phyloP scores from a whole-genome alignment of 2,113 vertebrate species.

The Hoplias malabaricus region DNA sequence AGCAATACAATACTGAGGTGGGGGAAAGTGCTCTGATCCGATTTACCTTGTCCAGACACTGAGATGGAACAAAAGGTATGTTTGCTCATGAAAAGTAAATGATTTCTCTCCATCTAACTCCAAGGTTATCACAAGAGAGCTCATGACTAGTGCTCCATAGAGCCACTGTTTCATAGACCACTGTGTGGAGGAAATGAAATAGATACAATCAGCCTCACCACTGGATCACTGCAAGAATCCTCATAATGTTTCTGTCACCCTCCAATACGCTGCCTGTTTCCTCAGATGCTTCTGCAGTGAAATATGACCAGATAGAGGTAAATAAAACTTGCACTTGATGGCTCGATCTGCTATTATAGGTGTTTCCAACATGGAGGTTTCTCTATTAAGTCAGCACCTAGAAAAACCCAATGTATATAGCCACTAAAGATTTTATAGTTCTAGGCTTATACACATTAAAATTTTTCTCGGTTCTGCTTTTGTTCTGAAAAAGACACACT shows the following conservation, averaged over 20 bases:
- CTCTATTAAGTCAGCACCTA: neutral
- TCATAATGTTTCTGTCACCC: constrained; percentile 44
- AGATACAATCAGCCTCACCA: constrained; percentile 46
- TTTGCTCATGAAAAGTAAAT: constrained; percentile 56
- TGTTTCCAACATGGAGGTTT: constrained; percentile 1
- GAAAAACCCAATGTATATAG: neutral
- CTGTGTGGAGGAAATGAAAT: constrained; percentile 55
- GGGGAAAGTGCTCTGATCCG: constrained; percentile 21
- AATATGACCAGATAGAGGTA: constrained; percentile 38
- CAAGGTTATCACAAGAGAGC: constrained; percentile 60
- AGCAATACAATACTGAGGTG: neutral
- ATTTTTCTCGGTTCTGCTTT: too few relatives aligned
- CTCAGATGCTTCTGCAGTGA: constrained; percentile 39
- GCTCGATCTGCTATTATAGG: neutral
- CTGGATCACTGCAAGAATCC: constrained; percentile 33
- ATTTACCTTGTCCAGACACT: constrained; percentile 27
- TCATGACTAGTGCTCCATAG: constrained; percentile 25
- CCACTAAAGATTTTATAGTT: too few relatives aligned
- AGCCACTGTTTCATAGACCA: constrained; percentile 50
- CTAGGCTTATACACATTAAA: too few relatives aligned
- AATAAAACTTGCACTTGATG: constrained; percentile 22
- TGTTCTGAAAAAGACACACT: too few relatives aligned
- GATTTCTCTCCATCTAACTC: constrained; percentile 44
- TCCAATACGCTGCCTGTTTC: constrained; percentile 30
- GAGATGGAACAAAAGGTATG: constrained; percentile 6